Conservation (phyloP, 2,113 vertebrate species). For the human region DNA sequence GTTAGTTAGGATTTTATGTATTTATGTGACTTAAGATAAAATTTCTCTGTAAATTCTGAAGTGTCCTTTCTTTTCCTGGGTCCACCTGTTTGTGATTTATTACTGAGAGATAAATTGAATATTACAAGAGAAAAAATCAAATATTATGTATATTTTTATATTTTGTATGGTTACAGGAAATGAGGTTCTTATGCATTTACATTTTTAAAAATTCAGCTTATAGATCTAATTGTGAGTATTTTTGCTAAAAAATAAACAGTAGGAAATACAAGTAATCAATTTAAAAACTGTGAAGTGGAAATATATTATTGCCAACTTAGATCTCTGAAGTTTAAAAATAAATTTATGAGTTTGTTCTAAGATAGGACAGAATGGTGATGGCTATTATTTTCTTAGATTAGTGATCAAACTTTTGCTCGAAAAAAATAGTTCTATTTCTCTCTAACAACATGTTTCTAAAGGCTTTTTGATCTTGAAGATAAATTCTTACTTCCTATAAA, state of each 20-base stretch:
- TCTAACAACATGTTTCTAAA: not conserved
- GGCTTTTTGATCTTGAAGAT: not conserved
- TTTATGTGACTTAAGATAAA: not conserved
- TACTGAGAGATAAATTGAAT: not conserved
- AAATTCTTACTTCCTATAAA: not conserved
- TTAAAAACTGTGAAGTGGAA: not conserved
- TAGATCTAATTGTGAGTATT: not conserved
- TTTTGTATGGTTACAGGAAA: not conserved
- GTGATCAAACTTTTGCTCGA: not conserved
- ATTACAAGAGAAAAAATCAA: not conserved
- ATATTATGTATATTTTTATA: not conserved
- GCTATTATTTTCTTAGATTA: not conserved
- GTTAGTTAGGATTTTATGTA: not conserved
- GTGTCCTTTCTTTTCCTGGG: not conserved
- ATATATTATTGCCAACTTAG: not conserved
- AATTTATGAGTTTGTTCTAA: not conserved
- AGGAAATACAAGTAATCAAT: not conserved
- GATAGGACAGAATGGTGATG: not conserved
- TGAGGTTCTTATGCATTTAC: not conserved
- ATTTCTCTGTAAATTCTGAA: not conserved
- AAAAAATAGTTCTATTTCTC: not conserved
- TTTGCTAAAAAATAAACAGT: not conserved
- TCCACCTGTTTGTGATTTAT: not conserved
- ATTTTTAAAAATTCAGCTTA: not conserved
- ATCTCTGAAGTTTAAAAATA: not conserved